Percentiles rank a stretch among this genome's conserved stretches.
Conservation (phyloP, 2,797 vertebrate species). For the Onychomys torridus region DNA sequence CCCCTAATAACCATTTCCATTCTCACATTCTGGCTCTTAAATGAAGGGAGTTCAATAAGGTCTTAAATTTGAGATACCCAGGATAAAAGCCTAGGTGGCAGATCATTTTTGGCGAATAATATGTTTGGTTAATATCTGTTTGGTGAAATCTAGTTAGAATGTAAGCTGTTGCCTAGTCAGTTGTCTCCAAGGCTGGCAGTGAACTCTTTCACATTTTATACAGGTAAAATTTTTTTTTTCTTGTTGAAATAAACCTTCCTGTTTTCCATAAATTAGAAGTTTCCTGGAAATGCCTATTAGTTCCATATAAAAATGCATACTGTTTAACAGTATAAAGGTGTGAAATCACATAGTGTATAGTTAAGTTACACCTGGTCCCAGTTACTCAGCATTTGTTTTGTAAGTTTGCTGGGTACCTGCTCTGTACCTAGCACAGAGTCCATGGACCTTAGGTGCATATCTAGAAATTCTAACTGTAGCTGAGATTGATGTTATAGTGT, state of each 20-base stretch:
- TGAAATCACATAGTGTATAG: not conserved
- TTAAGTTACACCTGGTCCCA: not conserved
- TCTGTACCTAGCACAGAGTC: not conserved
- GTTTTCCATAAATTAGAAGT: not conserved
- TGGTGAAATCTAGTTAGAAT: not conserved
- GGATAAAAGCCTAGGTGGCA: not conserved
- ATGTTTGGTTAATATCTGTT: not conserved
- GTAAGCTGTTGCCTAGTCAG: not conserved
- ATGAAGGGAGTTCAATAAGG: not conserved
- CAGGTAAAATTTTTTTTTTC: not conserved
- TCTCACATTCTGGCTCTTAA: not conserved
- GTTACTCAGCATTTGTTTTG: not conserved
- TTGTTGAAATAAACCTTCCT: slow-evolving; percentile 3
- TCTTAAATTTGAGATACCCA: not conserved
- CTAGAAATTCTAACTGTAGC: not conserved
- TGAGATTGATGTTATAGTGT: not conserved
- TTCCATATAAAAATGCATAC: not conserved
- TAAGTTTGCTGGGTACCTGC: not conserved
- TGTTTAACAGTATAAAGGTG: not conserved
- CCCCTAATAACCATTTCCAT: not conserved
- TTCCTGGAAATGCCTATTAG: not conserved
- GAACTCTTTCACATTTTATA: not conserved
- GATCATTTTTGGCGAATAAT: not conserved
- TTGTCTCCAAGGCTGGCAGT: not conserved
- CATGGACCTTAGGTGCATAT: not conserved